Conservation (phyloP, 1,140 invertebrate genomes). For the Vanessa atalanta region DNA sequence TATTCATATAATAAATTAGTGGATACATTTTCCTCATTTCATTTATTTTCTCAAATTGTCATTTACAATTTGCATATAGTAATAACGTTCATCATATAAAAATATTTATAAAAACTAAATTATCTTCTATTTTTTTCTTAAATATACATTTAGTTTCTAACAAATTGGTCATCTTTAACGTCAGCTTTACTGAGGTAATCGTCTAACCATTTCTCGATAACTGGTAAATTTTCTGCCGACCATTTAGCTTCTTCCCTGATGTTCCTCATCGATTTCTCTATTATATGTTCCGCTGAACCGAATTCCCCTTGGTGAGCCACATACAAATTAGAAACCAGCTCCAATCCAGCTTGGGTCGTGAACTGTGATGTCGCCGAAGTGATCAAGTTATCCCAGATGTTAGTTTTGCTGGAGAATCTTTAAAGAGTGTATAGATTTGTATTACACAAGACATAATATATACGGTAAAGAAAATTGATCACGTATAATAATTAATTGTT, state of each 20-base stretch:
- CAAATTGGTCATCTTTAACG: slow-evolving; percentile 48
- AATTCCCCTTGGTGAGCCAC: slow-evolving; percentile 82
- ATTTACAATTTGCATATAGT: no score
- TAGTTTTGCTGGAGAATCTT: slow-evolving; percentile 84
- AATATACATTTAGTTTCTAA: slow-evolving; percentile 24
- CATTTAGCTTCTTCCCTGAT: slow-evolving; percentile 86
- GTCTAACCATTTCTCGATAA: slow-evolving; percentile 86
- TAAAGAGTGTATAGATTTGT: slow-evolving; percentile 20
- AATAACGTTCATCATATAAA: no score
- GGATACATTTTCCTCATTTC: no score
- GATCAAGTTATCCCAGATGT: slow-evolving; percentile 87
- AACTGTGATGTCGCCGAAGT: slow-evolving; percentile 86
- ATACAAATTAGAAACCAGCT: slow-evolving; percentile 84
- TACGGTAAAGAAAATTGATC: no score
- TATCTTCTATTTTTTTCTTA: no score
- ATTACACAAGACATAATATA: no score
- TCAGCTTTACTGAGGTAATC: slow-evolving; percentile 71
- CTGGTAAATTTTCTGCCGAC: slow-evolving; percentile 85
- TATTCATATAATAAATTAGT: no score
- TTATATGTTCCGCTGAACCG: slow-evolving; percentile 84
- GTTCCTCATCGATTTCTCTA: slow-evolving; percentile 84
- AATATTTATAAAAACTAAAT: no score
- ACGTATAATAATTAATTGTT: no score
- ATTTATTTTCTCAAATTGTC: no score
- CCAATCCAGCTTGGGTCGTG: slow-evolving; percentile 85